Conservation (phyloP, 2,888 invertebrate species). For the Acrocera orbiculus region DNA sequence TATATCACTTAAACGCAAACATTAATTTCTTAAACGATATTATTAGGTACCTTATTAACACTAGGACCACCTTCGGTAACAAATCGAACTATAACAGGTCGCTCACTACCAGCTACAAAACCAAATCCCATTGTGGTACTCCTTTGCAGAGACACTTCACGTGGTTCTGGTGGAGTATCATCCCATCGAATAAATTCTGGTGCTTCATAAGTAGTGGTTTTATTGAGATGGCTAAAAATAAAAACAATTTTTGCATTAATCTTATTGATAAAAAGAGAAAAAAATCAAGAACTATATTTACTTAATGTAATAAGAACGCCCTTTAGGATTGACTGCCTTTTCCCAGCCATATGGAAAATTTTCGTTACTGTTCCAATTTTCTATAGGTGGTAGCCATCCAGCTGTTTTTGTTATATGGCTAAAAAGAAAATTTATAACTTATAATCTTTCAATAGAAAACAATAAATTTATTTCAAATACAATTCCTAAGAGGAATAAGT, state of each 20-base stretch:
- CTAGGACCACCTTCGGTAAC: slow-evolving; percentile 84
- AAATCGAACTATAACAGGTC: slow-evolving; percentile 79
- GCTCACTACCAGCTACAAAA: slow-evolving; percentile 88
- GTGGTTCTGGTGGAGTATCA: slow-evolving; percentile 62
- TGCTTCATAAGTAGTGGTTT: slow-evolving; percentile 82
- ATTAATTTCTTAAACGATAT: too few species aligned
- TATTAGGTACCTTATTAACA: slow-evolving; percentile 49
- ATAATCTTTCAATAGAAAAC: too few species aligned
- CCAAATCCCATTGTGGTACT: slow-evolving; percentile 76
- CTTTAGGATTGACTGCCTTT: slow-evolving; percentile 63
- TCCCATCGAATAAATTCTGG: slow-evolving; percentile 43
- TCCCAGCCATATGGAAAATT: slow-evolving; percentile 85
- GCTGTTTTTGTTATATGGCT: slow-evolving; percentile 70
- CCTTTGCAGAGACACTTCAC: slow-evolving; percentile 55
- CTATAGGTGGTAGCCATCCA: slow-evolving; percentile 77
- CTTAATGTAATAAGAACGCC: slow-evolving; percentile 66
- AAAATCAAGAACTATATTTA: slow-evolving; percentile 28
- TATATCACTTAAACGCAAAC: too few species aligned
- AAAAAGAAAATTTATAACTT: slow-evolving; percentile 32
- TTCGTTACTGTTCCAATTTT: slow-evolving; percentile 52
- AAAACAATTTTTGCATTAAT: background rate
- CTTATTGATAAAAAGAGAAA: background rate
- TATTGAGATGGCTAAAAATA: slow-evolving; percentile 50
- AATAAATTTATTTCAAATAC: too few species aligned
- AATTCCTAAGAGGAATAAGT: too few species aligned